Evolutionary conservation across 2,888 invertebrate genomes (phyloP).

Genomic region (Agelastica alni): DNA sequence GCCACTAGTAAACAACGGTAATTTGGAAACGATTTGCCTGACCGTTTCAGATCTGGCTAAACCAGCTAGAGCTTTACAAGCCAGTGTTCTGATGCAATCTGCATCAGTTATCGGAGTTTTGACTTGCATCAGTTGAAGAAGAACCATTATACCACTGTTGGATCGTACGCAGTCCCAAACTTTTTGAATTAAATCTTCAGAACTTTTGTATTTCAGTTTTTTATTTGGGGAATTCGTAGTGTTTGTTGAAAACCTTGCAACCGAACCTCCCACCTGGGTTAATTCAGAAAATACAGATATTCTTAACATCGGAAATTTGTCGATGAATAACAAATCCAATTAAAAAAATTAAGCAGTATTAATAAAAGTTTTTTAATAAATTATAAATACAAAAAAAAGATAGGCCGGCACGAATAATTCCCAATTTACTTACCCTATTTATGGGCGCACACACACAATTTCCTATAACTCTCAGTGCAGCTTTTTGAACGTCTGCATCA

Average conservation of each 20-base stretch:
- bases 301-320: no score
- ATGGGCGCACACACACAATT: conserved; percentile 94
- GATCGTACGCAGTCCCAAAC: conserved; percentile 94
- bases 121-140: conserved; percentile 85
- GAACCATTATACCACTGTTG: conserved; percentile 95
- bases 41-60: conserved; percentile 92
- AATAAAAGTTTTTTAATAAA: no score
- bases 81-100: conserved; percentile 89
- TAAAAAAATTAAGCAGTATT: background rate
- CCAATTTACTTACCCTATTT: conserved; percentile 71
- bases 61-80: conserved; percentile 91
- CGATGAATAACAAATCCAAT: background rate
- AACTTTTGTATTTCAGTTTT: conserved; percentile 67
- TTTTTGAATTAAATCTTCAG: conserved; percentile 86
- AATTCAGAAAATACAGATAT: no score
- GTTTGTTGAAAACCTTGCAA: conserved; percentile 58
- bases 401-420: no score
- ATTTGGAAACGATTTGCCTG: conserved; percentile 91
- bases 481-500: conserved; percentile 90
- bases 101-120: conserved; percentile 97
- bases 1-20: conserved; percentile 91
- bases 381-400: background rate
- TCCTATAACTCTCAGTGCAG: conserved; percentile 86
- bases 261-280: conserved; percentile 58
- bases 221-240: conserved; percentile 61